These are phyloP conservation scores for Palythoa caribaeorum DNA, from an alignment of 92 coral and sea anemone species.

Conservation along the genomic window DNA sequence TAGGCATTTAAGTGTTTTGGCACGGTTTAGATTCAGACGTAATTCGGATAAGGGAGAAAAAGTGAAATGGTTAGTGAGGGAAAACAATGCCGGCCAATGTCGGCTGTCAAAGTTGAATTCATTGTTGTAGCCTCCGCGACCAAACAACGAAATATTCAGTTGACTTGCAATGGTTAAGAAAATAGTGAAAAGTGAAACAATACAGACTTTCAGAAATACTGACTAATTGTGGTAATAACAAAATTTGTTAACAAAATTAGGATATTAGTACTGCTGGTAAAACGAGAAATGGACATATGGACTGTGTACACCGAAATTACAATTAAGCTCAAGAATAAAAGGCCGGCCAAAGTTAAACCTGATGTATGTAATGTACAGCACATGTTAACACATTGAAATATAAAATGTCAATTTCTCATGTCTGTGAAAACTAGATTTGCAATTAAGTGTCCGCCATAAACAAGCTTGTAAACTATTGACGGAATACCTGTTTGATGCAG, in stretches of 20 bases:
- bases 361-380: neutral
- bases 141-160: neutral
- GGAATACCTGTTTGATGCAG: conserved; percentile 31
- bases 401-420: conserved; percentile 33
- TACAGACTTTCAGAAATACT: neutral
- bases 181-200: neutral
- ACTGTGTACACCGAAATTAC: neutral
- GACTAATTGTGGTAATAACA: neutral
- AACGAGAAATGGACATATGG: neutral
- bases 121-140: neutral
- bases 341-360: neutral
- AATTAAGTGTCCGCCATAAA: conserved; percentile 20
- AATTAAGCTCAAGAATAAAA: neutral
- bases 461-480: conserved; percentile 2
- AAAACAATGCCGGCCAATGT: neutral
- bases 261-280: neutral
- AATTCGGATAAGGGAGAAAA: neutral
- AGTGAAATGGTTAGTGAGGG: neutral
- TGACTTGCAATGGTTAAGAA: neutral
- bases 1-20: neutral
- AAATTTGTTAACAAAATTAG: neutral
- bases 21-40: conserved; percentile 6
- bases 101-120: neutral
- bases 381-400: conserved; percentile 26
- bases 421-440: conserved; percentile 41